Evolutionary conservation across 2,888 invertebrate species (phyloP).

Genomic region (Aelia acuminata): DNA sequence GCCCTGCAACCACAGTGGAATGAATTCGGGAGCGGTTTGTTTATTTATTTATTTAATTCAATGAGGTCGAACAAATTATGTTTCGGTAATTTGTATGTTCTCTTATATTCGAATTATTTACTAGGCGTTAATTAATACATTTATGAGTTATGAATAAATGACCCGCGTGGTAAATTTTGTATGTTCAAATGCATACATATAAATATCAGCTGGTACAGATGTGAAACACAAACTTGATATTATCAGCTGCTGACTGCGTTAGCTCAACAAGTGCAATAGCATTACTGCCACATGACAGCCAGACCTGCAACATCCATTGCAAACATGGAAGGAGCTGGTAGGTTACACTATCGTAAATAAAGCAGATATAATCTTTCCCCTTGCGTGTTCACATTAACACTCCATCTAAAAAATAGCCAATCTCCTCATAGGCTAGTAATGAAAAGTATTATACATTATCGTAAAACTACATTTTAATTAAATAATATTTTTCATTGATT

Average conservation of each 20-base stretch:
- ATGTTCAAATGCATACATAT: too few relatives aligned
- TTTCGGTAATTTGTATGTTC: not conserved
- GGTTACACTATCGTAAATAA: not conserved
- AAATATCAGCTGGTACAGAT: not conserved
- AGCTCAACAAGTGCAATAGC: not conserved
- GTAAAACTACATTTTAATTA: not conserved
- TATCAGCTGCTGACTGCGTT: not conserved
- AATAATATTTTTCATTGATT: not conserved
- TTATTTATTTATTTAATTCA: not conserved
- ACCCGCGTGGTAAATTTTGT: too few relatives aligned
- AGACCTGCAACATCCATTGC: too few relatives aligned
- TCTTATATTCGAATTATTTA: not conserved
- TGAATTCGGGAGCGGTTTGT: not conserved
- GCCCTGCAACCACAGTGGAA: not conserved
- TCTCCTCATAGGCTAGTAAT: not conserved
- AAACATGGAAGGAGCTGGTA: not conserved
- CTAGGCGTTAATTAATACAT: not conserved
- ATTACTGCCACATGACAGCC: not conserved
- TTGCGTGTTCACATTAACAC: not conserved
- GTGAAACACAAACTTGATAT: not conserved
- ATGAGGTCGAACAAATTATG: not conserved
- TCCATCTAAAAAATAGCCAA: slow-evolving; percentile 11
- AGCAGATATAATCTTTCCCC: not conserved
- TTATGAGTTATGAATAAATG: too few relatives aligned
- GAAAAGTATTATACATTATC: not conserved